Evolutionary conservation across 2,113 vertebrate species (phyloP), one percentile per base, ranked within the genome.

Genomic region (Vanacampus margaritifer): DNA sequence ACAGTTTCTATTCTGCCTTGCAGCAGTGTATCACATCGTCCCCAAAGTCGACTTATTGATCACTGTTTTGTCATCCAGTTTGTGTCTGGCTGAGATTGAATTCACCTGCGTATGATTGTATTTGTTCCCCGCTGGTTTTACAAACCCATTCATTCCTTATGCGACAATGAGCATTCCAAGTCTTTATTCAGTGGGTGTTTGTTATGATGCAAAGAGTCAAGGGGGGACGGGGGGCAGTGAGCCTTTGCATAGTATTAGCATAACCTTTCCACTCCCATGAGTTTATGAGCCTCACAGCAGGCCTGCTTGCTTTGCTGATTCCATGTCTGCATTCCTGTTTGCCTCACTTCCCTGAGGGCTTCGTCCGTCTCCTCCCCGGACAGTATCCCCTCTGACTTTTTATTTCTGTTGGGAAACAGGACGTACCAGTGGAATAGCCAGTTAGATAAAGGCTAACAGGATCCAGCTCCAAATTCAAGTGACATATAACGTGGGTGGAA

Each of bases 181-280:
- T 68, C 58, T 70, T 73, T 68, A 65, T 10, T 14, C 71, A 26
- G 58, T 46, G 60, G 46, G 36, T 41, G 51, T 72, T 57, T 69
- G 56, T 70, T 70, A 59, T 70, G 53, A 78, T 73, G 64, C 28
- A 58, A 59, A 59, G 23, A 56, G 39, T 61, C 7, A 13, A 67
- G 53, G 68, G 13, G 11, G 50, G 46, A n/a, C n/a, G 43, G 28
- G 46, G 74, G 67, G 78, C 62, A 82, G 72, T 74, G 48, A 1
- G 61, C 28, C 48, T 73, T 79, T 73, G 57, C 72, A 70, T 76
- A 67, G 61, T 41, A 76, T 82, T 79, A 66, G 58, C 80, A 77
- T 78, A 74, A 79, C 65, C 48, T 67, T 81, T 79, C 76, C 72
- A 76, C 81, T 80, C 76, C 75, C 65, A 67, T 86, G 86, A 79